Base-by-base conservation (phyloP, 2,113 vertebrate genomes). In the Lagopus muta region DNA sequence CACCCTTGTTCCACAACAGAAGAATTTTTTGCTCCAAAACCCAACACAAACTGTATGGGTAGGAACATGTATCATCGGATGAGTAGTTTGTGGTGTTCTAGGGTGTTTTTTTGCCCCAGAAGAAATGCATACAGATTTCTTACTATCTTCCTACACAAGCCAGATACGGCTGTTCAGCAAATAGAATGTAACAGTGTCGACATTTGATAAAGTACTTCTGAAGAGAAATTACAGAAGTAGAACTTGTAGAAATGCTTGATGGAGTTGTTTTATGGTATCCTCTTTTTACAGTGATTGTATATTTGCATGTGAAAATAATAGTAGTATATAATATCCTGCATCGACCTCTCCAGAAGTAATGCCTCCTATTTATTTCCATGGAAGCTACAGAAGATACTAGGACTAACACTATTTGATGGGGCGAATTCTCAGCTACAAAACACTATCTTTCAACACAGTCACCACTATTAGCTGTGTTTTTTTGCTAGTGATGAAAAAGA, bases 1-100 rank as follows among this genome's bases (percentile, higher is more conserved):
- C 96, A 86, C 89, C 79, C 82, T n/a, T 91, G 91, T 82, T 93
- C 93, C 79, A 86, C 52, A 89, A 60, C 67, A 89, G 36, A 24
- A 77, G 42, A 90, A 81, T 54, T 70, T 94, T 48, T 80, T 58
- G 4, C 79, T 82, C 36, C 40, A 88, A 57, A 76, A 17, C 18
- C 6, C 36, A 25, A 5, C n/a, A 4, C 36, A 13, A 28, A 82
- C 60, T 73, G 50, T 80, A 62, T 89, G 60, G 12, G 17, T 58
- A 74, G 89, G 38, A 82, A 34, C 62, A 32, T 42, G 6, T 73
- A 64, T 19, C 50, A 69, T 82, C 30, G 28, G 40, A 70, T 71
- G 1, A 70, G 50, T 74, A 47, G 32, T 77, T 42, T 82, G 20
- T 85, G 91, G 72, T 94, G 85, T 89, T 88, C 1, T 38, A 21